Conservation (phyloP, 2,888 invertebrate species). For the Eupithecia inturbata region DNA sequence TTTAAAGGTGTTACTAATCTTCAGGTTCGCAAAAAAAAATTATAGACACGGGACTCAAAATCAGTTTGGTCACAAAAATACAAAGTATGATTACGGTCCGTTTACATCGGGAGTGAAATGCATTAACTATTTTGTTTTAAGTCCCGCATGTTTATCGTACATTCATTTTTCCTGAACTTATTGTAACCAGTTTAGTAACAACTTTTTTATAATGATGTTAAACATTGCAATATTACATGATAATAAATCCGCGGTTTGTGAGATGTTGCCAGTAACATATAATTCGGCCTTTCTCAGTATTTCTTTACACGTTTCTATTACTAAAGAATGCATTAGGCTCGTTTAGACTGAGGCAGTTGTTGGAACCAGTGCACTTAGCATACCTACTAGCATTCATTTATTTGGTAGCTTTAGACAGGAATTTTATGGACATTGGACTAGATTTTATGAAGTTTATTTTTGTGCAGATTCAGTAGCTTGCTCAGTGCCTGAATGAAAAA, state of each 20-base stretch:
- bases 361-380: slow-evolving; percentile 21
- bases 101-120: neutral
- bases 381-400: neutral
- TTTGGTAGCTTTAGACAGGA: neutral
- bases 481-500: slow-evolving; percentile 25
- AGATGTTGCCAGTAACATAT: slow-evolving; percentile 83
- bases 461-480: slow-evolving; percentile 27
- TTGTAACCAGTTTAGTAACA: slow-evolving; percentile 34
- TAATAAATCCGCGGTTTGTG: slow-evolving; percentile 77
- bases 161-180: neutral
- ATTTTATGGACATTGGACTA: neutral
- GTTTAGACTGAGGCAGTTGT: slow-evolving; percentile 31
- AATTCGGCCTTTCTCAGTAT: slow-evolving; percentile 79
- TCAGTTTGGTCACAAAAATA: neutral
- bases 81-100: neutral
- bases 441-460: neutral
- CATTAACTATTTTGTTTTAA: neutral
- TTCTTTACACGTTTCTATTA: slow-evolving; percentile 55
- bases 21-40: too few species aligned
- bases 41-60: neutral
- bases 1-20: slow-evolving; percentile 36
- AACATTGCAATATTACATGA: slow-evolving; percentile 72
- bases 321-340: slow-evolving; percentile 46
- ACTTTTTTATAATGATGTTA: slow-evolving; percentile 41
- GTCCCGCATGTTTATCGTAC: neutral